Percentiles rank a stretch among this genome's conserved stretches.
phyloP scores from a whole-genome alignment of 2,888 invertebrate genomes.

The Epistrophe grossulariae region DNA sequence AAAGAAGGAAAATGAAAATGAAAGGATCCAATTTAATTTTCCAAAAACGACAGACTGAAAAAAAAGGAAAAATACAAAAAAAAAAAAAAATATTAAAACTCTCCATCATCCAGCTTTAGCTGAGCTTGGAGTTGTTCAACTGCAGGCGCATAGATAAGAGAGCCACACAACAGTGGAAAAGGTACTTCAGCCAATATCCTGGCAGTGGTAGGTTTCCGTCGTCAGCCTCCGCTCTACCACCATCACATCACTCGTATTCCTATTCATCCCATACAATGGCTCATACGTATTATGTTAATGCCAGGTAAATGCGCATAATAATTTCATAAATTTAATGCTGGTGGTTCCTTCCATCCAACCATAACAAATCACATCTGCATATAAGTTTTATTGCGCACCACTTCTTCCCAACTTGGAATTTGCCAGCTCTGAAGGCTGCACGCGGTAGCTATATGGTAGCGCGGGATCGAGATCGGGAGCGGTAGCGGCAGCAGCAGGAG shows the following conservation, averaged over 20 bases:
- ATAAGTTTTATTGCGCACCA: constrained; percentile 75
- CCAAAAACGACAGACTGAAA: constrained; percentile 55
- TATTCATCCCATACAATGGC: constrained; percentile 70
- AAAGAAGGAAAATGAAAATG: constrained; percentile 59
- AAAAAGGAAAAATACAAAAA: not conserved
- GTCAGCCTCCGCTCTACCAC: not conserved
- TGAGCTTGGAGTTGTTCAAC: constrained; percentile 62
- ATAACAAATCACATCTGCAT: constrained; percentile 76
- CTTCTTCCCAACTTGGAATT: constrained; percentile 51
- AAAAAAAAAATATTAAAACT: constrained; percentile 32
- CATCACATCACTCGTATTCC: constrained; percentile 34
- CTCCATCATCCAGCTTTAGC: constrained; percentile 30
- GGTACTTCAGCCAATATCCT: constrained; percentile 69
- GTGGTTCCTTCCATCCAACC: constrained; percentile 75
- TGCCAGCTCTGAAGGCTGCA: constrained; percentile 47
- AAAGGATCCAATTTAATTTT: constrained; percentile 74
- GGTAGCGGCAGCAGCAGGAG: not conserved
- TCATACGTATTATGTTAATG: constrained; percentile 75
- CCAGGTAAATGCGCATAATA: constrained; percentile 77
- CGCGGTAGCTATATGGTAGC: not conserved
- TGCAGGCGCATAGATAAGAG: constrained; percentile 74
- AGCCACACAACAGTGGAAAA: constrained; percentile 48
- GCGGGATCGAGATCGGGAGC: not conserved
- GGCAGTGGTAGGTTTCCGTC: constrained; percentile 14
- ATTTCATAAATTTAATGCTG: constrained; percentile 77